Evolutionary conservation across 1,140 invertebrate species (phyloP).

Genomic region (Bombus superbus): DNA sequence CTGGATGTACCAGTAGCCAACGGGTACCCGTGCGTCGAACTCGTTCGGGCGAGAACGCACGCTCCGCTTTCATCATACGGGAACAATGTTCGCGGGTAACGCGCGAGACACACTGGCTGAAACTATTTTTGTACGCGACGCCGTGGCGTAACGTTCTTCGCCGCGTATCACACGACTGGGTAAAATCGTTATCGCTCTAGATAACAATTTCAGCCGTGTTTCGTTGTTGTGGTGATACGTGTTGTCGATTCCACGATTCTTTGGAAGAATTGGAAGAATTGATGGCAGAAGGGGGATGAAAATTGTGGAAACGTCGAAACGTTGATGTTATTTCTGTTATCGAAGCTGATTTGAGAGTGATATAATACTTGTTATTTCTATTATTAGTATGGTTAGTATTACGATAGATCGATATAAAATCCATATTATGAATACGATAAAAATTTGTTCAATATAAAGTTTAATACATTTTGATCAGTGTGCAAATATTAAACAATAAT

Average conservation of each 20-base stretch:
- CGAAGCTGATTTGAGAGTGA: not conserved
- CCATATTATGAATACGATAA: not conserved
- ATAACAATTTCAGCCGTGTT: not conserved
- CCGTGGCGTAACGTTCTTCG: not conserved
- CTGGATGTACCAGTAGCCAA: slow-evolving; percentile 30
- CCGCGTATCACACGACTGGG: too few species aligned
- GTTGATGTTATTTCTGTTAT: not conserved
- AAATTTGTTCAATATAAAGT: not conserved
- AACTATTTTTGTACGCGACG: slow-evolving; percentile 3
- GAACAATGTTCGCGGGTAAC: slow-evolving; percentile 17
- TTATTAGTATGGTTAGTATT: not conserved
- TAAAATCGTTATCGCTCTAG: not conserved
- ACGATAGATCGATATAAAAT: not conserved
- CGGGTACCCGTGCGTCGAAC: slow-evolving; percentile 14
- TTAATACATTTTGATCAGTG: not conserved
- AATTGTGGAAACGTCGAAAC: not conserved
- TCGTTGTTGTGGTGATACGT: not conserved
- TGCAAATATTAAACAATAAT: not conserved
- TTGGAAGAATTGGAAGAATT: not conserved
- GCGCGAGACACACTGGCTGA: not conserved
- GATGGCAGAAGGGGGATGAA: too few species aligned
- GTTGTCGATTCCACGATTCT: not conserved
- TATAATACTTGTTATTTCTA: not conserved
- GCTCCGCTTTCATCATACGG: slow-evolving; percentile 48
- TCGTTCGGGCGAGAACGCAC: slow-evolving; percentile 4